Evolutionary conservation across 2,888 invertebrate genomes (phyloP), one percentile per base, ranked within the genome.

Genomic region (Marronus borbonicus): DNA sequence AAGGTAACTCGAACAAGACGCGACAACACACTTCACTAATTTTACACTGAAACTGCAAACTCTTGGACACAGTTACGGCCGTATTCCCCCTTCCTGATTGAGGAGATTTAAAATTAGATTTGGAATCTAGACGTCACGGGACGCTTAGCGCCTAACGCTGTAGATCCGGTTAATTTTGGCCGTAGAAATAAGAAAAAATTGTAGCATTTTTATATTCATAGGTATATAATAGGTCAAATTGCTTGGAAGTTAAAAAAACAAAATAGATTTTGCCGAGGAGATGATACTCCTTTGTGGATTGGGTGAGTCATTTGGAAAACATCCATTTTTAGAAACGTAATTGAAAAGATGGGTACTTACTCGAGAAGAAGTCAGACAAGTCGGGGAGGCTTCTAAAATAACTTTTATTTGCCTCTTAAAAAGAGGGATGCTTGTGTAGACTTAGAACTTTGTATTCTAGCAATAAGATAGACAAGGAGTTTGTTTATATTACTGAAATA

Each of bases 91-190:
- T 81, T 82, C 83, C 81, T 80, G 77, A 88, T 72, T 49, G 65
- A 49, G 62, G 64, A 62, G 77, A 78, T 90, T 91, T 92, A 90
- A 90, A 90, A 91, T 91, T 92, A 92, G 91, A 90, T 90, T 92
- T 92, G 92, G 92, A 92, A 90, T 90, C 87, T 90, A 89, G 90
- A 91, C 91, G 91, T 90, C 80, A 72, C 58, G 58, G 60, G 77
- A 65, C 77, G 72, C 64, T 65, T 36, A 78, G 52, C 72, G 72
- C 60, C 76, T 39, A 68, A 68, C 68, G n/a, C 77, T 62, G 52
- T 75, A 44, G 14, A 31, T 74, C 36, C 70, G 28, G 70, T 70
- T 74, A 60, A 60, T 74, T 74, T 74, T 74, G 72, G 72, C 72
- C 60, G 20, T 39, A 14, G 60, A 20, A 58, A 55, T 17, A 55